Percentiles rank a stretch among this genome's conserved stretches.
Evolutionary conservation across 1,140 invertebrate genomes (phyloP).

Genomic region (Plectus sambesii): DNA sequence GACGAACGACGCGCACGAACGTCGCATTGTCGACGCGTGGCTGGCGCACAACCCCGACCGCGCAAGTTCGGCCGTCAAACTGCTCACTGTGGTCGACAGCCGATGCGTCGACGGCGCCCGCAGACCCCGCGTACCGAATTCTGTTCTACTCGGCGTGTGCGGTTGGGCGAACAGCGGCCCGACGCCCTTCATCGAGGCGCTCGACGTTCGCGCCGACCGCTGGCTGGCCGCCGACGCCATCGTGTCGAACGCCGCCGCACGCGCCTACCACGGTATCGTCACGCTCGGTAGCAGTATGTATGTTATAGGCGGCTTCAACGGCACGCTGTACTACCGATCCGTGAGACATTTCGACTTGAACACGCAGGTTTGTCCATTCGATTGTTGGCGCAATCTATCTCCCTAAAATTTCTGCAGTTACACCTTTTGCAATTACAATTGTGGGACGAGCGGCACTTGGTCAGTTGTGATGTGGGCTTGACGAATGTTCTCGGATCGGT

Average conservation of each 20-base stretch:
- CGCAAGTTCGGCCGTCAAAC: too few relatives aligned
- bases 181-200: conserved; percentile 63
- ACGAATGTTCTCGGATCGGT: too few relatives aligned
- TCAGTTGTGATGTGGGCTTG: too few relatives aligned
- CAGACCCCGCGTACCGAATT: conserved; percentile 57
- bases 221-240: conserved; percentile 58
- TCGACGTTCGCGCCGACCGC: conserved; percentile 63
- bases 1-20: too few relatives aligned
- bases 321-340: conserved; percentile 58
- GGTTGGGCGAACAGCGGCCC: conserved; percentile 63
- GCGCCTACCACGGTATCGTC: conserved; percentile 62
- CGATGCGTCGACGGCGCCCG: conserved; percentile 55
- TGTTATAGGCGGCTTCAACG: conserved; percentile 60
- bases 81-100: too few relatives aligned
- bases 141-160: conserved; percentile 61
- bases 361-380: too few relatives aligned
- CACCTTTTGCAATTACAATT: too few relatives aligned
- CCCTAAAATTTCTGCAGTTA: too few relatives aligned
- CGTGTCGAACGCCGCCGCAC: conserved; percentile 55
- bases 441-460: too few relatives aligned
- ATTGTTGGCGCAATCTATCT: too few relatives aligned
- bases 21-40: too few relatives aligned
- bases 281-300: conserved; percentile 57
- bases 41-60: too few relatives aligned
- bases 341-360: conserved; percentile 58